Conservation (phyloP, 2,113 vertebrate genomes). For the Chascanopsetta lugubris region DNA sequence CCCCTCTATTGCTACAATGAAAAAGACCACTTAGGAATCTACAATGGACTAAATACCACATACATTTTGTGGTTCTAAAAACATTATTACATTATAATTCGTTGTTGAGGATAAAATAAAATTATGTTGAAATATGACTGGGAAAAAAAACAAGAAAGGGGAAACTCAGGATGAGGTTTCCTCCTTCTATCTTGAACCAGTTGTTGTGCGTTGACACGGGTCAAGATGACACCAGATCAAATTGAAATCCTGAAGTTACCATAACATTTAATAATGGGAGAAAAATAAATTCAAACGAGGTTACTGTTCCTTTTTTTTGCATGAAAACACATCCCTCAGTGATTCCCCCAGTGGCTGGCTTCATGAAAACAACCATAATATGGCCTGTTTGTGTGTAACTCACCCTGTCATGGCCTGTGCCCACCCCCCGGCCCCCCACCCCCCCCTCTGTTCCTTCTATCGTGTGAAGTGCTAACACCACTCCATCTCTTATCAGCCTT, state of each 20-base stretch:
- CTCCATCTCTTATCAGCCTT: constrained; percentile 63
- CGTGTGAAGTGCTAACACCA: constrained; percentile 55
- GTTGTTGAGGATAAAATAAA: background rate
- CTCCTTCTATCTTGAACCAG: constrained; percentile 27
- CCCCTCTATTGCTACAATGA: background rate
- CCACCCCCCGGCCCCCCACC: constrained; percentile 39
- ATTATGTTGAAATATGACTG: background rate
- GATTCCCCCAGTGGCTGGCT: background rate
- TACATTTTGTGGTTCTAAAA: too few species aligned
- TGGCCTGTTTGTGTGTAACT: constrained; percentile 7
- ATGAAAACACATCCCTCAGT: background rate
- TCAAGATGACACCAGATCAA: constrained; percentile 32
- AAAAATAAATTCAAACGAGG: background rate
- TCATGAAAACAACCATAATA: constrained; percentile 8
- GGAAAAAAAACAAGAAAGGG: background rate
- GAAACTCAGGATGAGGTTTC: constrained; percentile 13
- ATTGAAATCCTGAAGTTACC: background rate
- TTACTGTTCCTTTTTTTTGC: background rate
- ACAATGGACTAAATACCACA: background rate
- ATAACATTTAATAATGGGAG: background rate
- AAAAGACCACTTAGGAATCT: background rate
- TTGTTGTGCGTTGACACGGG: constrained; percentile 17
- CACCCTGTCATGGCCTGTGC: constrained; percentile 8
- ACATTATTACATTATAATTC: background rate
- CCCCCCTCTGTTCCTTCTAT: constrained; percentile 36